Base-by-base conservation (phyloP, 2,888 invertebrate genomes). In the Hydrotaea diabolus region DNA sequence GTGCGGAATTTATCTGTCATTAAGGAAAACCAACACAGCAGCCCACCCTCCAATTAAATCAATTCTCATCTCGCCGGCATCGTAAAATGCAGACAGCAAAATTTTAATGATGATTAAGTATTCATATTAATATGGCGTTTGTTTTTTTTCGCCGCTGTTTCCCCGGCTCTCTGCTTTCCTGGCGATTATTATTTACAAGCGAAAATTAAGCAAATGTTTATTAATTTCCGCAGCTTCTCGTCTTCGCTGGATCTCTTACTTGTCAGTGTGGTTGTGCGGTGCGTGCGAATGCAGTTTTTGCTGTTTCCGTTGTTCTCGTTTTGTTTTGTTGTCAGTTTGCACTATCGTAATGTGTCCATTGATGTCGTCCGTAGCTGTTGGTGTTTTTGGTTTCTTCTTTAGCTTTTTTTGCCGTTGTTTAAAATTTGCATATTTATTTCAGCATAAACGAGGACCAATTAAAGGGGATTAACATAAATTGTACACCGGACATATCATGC, bases 391-490 rank as follows among this genome's bases (percentile, higher is more conserved):
- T 7, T n/a, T 19, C 17, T 66, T 19, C 19, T 19, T 39, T 31
- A 8, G 39, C 17, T 17, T 11, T 11, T 17, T 7, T 8, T 36
- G 17, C 64, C 17, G 66, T 9, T 43, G 19, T 17, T 46, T 4
- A 23, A 13, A 66, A 73, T 64, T n/a, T 64, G 21, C 62, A 73
- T 53, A 53, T 64, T 77, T 77, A 80, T 86, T 84, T 82, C 78
- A 82, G 46, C 66, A 83, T 83, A 85, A 87, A 83, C 82, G 75
- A 77, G 43, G 71, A 73, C 83, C 82, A 85, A 86, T 87, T 87
- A 86, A 87, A 85, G 46, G 26, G 82, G 83, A 85, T 87, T 85
- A 85, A 80, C 79, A 77, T 57, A 59, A 62, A 74, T 59, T 71
- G 59, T 55, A 55, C 13, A 55, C 62, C 19, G 73, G 19, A 62